Evolutionary conservation across 1,140 invertebrate genomes (phyloP), one percentile per base, ranked within the genome.

Genomic region (Drosophila melanica): DNA sequence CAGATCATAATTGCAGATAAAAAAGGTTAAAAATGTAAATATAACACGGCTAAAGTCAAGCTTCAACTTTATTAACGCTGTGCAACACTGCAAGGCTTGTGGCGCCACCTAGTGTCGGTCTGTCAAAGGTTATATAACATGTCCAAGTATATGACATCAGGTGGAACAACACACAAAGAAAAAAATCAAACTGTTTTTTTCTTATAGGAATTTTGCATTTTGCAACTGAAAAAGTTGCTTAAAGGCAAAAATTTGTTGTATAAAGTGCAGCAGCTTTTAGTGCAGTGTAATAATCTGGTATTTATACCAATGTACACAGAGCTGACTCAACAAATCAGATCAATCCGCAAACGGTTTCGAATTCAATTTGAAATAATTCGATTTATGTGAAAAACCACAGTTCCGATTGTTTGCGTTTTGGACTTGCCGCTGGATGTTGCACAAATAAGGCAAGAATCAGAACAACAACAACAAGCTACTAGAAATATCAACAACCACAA

Each of bases 361-460:
- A 75, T 65, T 75, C 51, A 71, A 82, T 79, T 80, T 54, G 41
- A 45, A 51, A 47, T 58, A 60, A 51, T 50, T 58, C 45, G 62
- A 57, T 82, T 76, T 65, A 68, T 72, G 60, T 41, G 41, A 51
- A 33, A 11, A 4, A 11, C 4, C 12, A 42, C 33, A 55, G 27
- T 16, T 50, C 12, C 37, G 51, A 55, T 60, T 65, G 73, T 41
- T 84, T 58, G 54, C 41, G 39, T 42, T 63, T 70, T 48, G 76
- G 58, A 57, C 60, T 75, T 57, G 51, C 48, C 59, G 71, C 58
- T 69, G 57, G 50, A 81, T 75, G 63, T 77, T 70, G 77, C 69
- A 68, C 68, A 59, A 54, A 60, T 44, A 62, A 62, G 16, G 33
- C 45, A 51, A 67, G 12, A 2, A 23, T 23, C 57, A 59, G 30